Base-by-base conservation (phyloP, 2,888 invertebrate genomes). In the Lasioglossum villosulum region DNA sequence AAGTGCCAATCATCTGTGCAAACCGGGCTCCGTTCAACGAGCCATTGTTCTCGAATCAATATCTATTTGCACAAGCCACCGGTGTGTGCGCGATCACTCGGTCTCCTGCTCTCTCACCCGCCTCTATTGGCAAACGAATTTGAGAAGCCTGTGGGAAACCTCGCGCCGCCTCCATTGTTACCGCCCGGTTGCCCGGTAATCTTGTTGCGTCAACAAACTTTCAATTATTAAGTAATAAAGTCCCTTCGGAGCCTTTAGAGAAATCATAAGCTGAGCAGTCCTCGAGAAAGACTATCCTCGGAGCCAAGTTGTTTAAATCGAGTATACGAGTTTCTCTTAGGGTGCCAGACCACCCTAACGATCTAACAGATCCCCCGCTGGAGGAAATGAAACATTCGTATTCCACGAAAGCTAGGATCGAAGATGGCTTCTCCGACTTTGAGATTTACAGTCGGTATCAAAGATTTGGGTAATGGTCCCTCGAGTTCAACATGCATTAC, bases 1-100 rank as follows among this genome's bases (percentile, higher is more conserved):
- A 88, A 84, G 80, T 88, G 87, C 86, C 87, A 86, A 87, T 87
- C 87, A 86, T 87, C 81, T 59, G 66, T 30, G 42, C 63, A 52
- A 76, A 70, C 30, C 45, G 34, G 74, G 66, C 42, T 34, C 75
- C 52, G 59, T 30, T 70, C 23, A 77, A 81, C 86, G 77, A 81
- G 72, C 86, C 81, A 87, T 87, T 87, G 86, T 87, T 87, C 78
- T 70, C 74, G 48, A 79, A 87, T 86, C 80, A 74, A 86, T 86
- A 78, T 59, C 68, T 71, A 68, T 86, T 83, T 77, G 70, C 72
- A 48, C 72, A 45, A 72, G 48, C 63, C 78, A 71, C 81, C 77
- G 81, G 66, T 79, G 83, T 66, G 59, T 30, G 66, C 30, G 74
- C 52, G 10, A 30, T 30, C 66, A 12, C 34, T 19, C 34, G 66